Evolutionary conservation across 2,113 vertebrate species (phyloP).

Genomic region (Psittacus erithacus): DNA sequence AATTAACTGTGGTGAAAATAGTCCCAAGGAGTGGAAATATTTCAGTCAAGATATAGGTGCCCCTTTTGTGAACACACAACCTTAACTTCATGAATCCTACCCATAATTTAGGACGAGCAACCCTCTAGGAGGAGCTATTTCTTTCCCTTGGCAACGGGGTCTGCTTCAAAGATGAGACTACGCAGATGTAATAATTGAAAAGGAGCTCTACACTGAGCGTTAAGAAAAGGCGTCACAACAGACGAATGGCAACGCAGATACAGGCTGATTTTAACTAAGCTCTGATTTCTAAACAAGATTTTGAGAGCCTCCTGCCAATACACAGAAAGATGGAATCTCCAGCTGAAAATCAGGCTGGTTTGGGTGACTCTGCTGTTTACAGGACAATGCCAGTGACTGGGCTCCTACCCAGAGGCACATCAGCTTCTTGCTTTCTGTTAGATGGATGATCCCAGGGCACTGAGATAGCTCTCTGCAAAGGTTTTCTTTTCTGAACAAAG

Average conservation of each 20-base stretch:
- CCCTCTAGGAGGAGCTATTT: background rate
- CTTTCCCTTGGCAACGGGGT: background rate
- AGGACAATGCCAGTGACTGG: background rate
- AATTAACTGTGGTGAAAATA: background rate
- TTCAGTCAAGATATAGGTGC: background rate
- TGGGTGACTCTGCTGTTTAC: background rate
- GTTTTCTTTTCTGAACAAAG: background rate
- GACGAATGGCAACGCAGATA: background rate
- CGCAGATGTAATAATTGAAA: background rate
- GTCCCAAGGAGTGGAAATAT: background rate
- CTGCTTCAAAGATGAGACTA: background rate
- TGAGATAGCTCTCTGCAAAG: background rate
- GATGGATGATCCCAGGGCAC: too few relatives aligned
- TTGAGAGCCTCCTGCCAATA: background rate
- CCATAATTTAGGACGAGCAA: background rate
- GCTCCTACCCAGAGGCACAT: background rate
- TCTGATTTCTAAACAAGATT: background rate
- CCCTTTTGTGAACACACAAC: background rate
- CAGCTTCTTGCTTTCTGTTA: background rate
- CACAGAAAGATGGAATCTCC: background rate
- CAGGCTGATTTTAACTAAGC: background rate
- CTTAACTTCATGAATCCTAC: background rate
- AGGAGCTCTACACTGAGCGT: accelerated
- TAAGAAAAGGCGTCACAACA: accelerated
- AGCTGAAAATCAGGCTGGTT: background rate